Conservation (phyloP, 2,113 vertebrate genomes). For the Fukomys damarensis region DNA sequence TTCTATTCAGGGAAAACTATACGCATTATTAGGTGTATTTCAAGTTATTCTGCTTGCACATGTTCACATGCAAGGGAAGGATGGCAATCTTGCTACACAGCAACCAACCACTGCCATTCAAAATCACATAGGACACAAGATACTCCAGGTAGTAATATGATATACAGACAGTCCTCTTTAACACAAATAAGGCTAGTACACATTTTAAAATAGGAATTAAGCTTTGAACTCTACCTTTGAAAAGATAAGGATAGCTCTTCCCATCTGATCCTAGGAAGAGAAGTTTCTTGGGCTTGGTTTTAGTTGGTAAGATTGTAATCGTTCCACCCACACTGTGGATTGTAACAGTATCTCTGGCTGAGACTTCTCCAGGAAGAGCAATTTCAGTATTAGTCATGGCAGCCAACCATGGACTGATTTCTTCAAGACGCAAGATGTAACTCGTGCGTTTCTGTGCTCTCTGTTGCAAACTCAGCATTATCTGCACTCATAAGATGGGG, state of each 20-base stretch:
- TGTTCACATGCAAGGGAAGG: background rate
- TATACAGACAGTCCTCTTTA: background rate
- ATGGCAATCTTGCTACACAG: background rate
- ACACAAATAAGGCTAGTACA: background rate
- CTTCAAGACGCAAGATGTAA: slow-evolving; percentile 94
- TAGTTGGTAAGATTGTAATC: slow-evolving; percentile 98
- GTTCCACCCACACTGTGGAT: slow-evolving; percentile 97
- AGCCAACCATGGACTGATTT: slow-evolving; percentile 96
- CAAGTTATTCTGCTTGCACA: background rate
- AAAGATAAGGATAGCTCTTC: slow-evolving; percentile 96
- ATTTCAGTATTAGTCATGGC: slow-evolving; percentile 96
- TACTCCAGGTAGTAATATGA: background rate
- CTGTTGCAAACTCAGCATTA: slow-evolving; percentile 98
- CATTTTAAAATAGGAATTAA: background rate
- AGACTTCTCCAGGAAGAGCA: slow-evolving; percentile 96
- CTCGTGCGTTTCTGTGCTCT: slow-evolving; percentile 97
- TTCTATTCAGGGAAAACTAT: background rate
- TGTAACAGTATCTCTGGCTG: slow-evolving; percentile 95
- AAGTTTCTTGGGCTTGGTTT: slow-evolving; percentile 99
- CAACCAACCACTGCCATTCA: slow-evolving; percentile 9
- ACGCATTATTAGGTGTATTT: background rate
- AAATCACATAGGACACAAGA: background rate
- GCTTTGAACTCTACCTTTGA: slow-evolving; percentile 91
- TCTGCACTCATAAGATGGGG: slow-evolving; percentile 84
- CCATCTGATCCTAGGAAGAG: slow-evolving; percentile 97